A percentile compares a stretch with the other conserved stretches of the same genome.
These are phyloP conservation scores for Sebastes wilsoni DNA, from an alignment of 2,797 vertebrate genomes.

Conservation along the genomic window DNA sequence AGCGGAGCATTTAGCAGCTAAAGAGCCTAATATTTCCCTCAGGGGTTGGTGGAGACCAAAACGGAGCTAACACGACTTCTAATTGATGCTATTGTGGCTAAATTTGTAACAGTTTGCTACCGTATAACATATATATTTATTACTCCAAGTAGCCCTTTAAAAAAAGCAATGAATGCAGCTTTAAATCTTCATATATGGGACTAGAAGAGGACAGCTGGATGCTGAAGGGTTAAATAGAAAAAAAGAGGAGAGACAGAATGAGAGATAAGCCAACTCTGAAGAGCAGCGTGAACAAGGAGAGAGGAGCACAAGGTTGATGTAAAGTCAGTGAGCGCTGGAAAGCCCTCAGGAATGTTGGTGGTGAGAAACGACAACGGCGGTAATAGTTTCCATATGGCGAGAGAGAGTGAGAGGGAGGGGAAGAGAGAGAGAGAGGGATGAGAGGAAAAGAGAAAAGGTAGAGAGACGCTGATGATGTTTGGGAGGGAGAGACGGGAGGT, in stretches of 20 bases:
- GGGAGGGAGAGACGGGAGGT: constrained; percentile 26
- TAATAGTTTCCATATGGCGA: constrained; percentile 82
- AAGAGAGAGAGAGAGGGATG: constrained; percentile 21
- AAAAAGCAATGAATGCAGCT: background rate
- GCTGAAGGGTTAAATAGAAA: constrained; percentile 1
- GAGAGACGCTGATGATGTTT: constrained; percentile 5
- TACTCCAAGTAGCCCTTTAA: background rate
- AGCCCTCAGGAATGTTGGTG: constrained; percentile 80
- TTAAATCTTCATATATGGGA: background rate
- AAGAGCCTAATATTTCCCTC: background rate
- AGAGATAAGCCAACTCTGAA: constrained; percentile 38
- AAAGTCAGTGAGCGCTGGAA: constrained; percentile 77
- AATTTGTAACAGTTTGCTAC: background rate
- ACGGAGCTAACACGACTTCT: background rate
- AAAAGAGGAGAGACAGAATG: background rate
- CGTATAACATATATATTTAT: background rate
- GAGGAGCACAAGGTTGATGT: constrained; percentile 75
- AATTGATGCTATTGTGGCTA: background rate
- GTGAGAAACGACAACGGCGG: constrained; percentile 74
- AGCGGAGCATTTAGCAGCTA: background rate
- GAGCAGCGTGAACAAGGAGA: constrained; percentile 56
- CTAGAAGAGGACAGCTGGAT: background rate
- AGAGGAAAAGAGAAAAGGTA: constrained; percentile 22
- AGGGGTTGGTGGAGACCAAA: background rate
- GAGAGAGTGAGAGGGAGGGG: constrained; percentile 13